Evolutionary conservation across 2,113 vertebrate species (phyloP), one percentile per base, ranked within the genome.

Genomic region (Protobothrops flavoviridis): DNA sequence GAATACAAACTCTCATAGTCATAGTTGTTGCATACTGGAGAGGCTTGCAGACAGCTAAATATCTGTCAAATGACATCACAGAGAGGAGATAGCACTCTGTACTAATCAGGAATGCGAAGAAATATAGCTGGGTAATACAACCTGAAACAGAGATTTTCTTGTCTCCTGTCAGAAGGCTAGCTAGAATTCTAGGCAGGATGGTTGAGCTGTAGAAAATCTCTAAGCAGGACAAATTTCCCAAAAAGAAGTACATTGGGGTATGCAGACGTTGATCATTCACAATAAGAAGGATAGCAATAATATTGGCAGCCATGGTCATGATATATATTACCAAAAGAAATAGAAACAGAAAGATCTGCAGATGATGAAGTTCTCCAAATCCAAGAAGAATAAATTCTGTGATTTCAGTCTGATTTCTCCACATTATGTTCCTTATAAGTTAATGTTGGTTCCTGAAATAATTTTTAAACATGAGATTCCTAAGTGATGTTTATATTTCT

Each of bases 301-400:
- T 17, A 12, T 96, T 95, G 2, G 87, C 92, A 5, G 0, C 89
- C 87, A 94, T 15, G 7, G 91, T 86, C 26, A 87, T 21, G 33
- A n/a, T 92, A 29, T 95, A 96, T 57, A 93, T 26, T 0, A 92
- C 87, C 69, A 94, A 94, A 91, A 96, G 85, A 0, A 20, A 90
- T 88, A 93, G 88, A 91, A 96, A 94, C 4, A 96, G 39, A 48
- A 95, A 0, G 6, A 33, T 50, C 85, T 92, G 88, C 17, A 96
- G 59, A 23, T 91, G 53, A 87, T 95, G 87, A 20, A 1, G 20
- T 43, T 29, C 90, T 92, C 93, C 88, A 17, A 95, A 81, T 13
- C 93, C 95, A n/a, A 94, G 93, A 43, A 97, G 92, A 53, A 96
- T n/a, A 59, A 96, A 96, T 3, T 87, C 11, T 0, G 53, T 59